Evolutionary conservation across 35 echinoderm and acorn worm species (phyloP).

Genomic region (Apostichopus japonicus): DNA sequence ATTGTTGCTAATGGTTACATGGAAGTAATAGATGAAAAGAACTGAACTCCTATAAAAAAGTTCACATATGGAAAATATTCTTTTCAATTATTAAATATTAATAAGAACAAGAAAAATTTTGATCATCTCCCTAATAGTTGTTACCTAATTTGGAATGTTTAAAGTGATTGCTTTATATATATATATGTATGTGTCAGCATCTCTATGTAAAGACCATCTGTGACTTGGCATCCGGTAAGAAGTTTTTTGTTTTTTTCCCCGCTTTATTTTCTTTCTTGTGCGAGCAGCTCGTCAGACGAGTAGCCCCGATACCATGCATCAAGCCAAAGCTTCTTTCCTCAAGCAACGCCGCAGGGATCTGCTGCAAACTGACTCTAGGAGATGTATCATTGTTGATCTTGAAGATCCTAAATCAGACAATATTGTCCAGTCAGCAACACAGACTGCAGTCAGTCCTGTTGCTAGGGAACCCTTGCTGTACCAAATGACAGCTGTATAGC

Average conservation of each 20-base stretch:
- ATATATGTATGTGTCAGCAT: no score
- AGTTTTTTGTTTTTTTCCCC: background rate
- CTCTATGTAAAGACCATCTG: no score
- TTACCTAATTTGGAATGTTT: no score
- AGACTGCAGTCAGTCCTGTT: background rate
- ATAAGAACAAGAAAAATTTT: no score
- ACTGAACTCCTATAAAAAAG: no score
- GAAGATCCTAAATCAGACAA: background rate
- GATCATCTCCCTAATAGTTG: no score
- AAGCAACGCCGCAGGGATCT: background rate
- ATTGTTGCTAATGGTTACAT: no score
- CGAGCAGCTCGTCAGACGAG: slow-evolving; percentile 32
- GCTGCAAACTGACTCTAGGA: background rate
- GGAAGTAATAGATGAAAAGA: no score
- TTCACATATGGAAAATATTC: no score
- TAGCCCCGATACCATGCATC: slow-evolving; percentile 34
- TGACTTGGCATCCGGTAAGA: no score
- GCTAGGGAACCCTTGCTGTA: slow-evolving; percentile 35
- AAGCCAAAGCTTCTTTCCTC: slow-evolving; percentile 36
- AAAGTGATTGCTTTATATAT: no score
- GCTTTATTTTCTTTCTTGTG: slow-evolving; percentile 16
- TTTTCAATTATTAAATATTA: no score
- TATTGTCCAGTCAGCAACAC: background rate
- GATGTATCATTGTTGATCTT: slow-evolving; percentile 21
- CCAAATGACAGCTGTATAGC: slow-evolving; percentile 19